Conservation (phyloP, 2,888 invertebrate genomes). For the Agrilus biguttatus region DNA sequence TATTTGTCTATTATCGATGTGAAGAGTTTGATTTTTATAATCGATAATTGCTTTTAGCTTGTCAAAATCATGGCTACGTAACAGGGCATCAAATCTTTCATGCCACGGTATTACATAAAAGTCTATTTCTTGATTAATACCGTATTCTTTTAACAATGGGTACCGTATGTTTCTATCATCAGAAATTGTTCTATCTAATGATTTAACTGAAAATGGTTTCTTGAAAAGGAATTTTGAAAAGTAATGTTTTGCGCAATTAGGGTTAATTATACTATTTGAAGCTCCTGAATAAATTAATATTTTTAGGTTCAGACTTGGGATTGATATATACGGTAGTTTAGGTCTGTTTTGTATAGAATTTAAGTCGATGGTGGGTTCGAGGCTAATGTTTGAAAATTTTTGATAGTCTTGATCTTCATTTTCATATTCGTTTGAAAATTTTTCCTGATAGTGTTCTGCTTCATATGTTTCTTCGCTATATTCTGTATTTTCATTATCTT, state of each 20-base stretch:
- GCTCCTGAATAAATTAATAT: slow-evolving; percentile 1
- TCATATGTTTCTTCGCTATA: no score
- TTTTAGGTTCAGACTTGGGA: no score
- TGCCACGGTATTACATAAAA: slow-evolving; percentile 2
- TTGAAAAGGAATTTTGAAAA: slow-evolving; percentile 5
- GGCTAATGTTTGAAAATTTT: slow-evolving; percentile 5
- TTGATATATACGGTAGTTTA: not conserved
- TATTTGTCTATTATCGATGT: slow-evolving; percentile 1
- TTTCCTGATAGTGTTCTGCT: no score
- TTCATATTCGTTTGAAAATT: no score
- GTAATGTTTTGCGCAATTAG: slow-evolving; percentile 2
- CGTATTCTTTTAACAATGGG: slow-evolving; percentile 4
- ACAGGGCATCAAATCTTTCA: slow-evolving; percentile 4
- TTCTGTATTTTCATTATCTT: no score
- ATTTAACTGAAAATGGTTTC: slow-evolving; percentile 5
- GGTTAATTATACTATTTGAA: slow-evolving; percentile 7
- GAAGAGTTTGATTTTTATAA: slow-evolving; percentile 1
- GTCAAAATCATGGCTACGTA: slow-evolving; percentile 4
- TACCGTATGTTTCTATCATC: slow-evolving; percentile 3
- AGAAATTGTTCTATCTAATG: not conserved
- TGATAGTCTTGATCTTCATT: not conserved
- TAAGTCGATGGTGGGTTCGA: slow-evolving; percentile 2
- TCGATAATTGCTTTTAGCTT: slow-evolving; percentile 5
- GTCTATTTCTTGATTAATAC: slow-evolving; percentile 1
- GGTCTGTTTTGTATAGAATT: slow-evolving; percentile 4